These are phyloP conservation scores for Esox masquinongy DNA, from an alignment of 2,797 vertebrate genomes.

Conservation along the genomic window DNA sequence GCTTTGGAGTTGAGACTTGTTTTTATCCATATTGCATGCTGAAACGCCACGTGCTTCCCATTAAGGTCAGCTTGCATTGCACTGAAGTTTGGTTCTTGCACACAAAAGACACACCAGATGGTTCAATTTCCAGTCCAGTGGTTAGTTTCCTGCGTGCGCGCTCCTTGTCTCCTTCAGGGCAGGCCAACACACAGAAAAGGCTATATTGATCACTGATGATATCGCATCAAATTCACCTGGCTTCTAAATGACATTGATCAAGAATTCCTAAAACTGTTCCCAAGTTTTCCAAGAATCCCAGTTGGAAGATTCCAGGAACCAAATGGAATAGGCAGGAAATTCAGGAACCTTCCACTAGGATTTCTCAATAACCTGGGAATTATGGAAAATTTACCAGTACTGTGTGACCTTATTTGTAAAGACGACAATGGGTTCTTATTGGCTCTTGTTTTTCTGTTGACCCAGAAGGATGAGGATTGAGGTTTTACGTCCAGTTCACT, in stretches of 20 bases:
- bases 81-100: background rate
- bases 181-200: background rate
- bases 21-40: background rate
- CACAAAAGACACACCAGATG: constrained; percentile 3
- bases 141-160: background rate
- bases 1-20: background rate
- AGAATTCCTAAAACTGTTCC: background rate
- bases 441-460: background rate
- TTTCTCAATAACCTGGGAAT: background rate
- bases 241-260: background rate
- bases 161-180: background rate
- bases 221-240: background rate
- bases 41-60: background rate
- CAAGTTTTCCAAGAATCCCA: background rate
- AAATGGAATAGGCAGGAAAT: background rate
- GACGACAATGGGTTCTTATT: background rate
- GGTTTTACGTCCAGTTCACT: background rate
- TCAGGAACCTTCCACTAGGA: background rate
- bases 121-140: constrained; percentile 3
- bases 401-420: background rate
- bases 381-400: background rate
- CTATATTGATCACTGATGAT: background rate
- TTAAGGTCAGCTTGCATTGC: background rate
- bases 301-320: background rate
- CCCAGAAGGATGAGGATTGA: background rate